phyloP scores from a whole-genome alignment of 30 jellyfish, hydroid and myxozoan species.

The Turritopsis rubra region DNA sequence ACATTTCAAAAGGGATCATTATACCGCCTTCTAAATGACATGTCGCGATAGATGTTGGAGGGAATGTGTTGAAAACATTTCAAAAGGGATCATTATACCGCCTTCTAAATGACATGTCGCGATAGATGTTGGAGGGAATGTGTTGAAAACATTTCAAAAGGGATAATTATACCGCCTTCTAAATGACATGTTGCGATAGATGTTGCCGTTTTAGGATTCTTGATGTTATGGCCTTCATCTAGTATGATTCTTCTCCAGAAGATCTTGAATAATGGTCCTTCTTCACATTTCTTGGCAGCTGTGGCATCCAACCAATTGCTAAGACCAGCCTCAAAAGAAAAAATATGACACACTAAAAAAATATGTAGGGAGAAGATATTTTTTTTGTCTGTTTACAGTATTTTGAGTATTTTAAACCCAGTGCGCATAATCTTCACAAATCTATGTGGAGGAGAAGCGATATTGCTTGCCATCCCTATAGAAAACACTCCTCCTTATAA shows the following conservation, averaged over 20 bases:
- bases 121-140: neutral
- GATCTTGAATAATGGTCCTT: constrained; percentile 44
- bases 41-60: neutral
- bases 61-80: too few species aligned
- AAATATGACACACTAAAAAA: neutral
- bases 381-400: too few species aligned
- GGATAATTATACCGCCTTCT: constrained; percentile 49
- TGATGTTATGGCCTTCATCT: constrained; percentile 89
- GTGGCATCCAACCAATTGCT: constrained; percentile 26
- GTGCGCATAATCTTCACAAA: too few species aligned
- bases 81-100: too few species aligned
- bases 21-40: too few species aligned
- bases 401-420: too few species aligned
- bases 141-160: neutral
- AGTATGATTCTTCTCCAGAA: constrained; percentile 79
- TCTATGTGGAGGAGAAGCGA: too few species aligned
- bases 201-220: constrained; percentile 62
- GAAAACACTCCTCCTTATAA: too few species aligned
- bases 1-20: too few species aligned
- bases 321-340: constrained; percentile 10
- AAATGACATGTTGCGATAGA: constrained; percentile 63
- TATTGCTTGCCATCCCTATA: too few species aligned
- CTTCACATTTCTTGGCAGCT: constrained; percentile 26
- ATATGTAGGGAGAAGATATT: too few species aligned
- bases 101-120: too few species aligned